A percentile compares a stretch with the other conserved stretches of the same genome.
phyloP scores from a whole-genome alignment of 2,113 vertebrate genomes.

The Scomber scombrus region DNA sequence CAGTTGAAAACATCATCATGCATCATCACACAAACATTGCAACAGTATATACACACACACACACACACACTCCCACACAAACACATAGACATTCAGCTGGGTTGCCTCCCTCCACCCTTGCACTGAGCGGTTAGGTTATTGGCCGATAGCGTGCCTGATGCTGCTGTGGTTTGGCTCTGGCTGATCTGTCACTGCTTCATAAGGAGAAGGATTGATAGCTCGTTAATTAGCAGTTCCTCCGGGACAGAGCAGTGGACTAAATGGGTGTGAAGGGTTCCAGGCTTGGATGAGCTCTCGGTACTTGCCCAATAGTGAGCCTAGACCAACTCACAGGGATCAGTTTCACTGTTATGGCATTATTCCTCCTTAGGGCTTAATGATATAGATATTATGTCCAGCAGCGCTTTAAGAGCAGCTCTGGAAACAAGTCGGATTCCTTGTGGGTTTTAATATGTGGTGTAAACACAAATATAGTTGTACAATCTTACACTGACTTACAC shows the following conservation, averaged over 20 bases:
- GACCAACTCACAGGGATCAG: neutral
- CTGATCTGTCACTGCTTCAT: constrained; percentile 49
- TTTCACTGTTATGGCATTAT: constrained; percentile 4
- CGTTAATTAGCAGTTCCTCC: constrained; percentile 62
- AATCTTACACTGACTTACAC: constrained; percentile 39
- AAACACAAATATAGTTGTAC: constrained; percentile 54
- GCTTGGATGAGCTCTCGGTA: constrained; percentile 5
- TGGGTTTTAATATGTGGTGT: constrained; percentile 64
- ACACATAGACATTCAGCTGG: neutral
- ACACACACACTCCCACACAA: constrained; percentile 19
- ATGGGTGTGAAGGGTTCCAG: constrained; percentile 53
- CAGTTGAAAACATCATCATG: constrained; percentile 61
- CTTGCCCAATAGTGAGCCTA: constrained; percentile 32
- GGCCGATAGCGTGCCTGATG: constrained; percentile 65
- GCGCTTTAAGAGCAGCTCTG: constrained; percentile 31
- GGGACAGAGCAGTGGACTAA: constrained; percentile 48
- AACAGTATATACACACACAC: constrained; percentile 5
- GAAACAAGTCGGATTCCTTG: constrained; percentile 34
- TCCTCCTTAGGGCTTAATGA: constrained; percentile 3
- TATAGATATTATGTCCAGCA: constrained; percentile 15
- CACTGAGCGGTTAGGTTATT: constrained; percentile 36
- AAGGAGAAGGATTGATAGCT: constrained; percentile 64
- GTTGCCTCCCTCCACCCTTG: constrained; percentile 43
- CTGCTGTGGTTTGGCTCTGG: constrained; percentile 58
- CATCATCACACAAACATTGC: constrained; percentile 65